Conservation (phyloP, 2,113 vertebrate species). For the Stegostoma tigrinum region DNA sequence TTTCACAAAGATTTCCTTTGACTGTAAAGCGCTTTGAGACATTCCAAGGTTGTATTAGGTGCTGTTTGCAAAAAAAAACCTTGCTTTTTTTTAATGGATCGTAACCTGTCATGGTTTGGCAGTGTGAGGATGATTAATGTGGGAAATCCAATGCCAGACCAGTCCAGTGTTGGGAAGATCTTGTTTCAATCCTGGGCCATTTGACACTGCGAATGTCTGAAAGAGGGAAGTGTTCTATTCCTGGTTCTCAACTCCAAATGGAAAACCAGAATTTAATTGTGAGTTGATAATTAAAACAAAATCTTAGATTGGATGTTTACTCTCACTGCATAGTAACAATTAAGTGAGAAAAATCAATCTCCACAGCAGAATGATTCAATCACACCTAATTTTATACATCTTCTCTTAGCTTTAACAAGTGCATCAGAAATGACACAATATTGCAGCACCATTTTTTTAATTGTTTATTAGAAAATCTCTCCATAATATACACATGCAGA, state of each 20-base stretch:
- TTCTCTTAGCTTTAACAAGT: not conserved
- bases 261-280: not conserved
- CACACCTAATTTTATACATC: not conserved
- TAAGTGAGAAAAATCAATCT: not conserved
- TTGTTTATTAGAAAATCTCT: constrained; percentile 5
- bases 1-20: not conserved
- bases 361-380: too few species aligned
- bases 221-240: not conserved
- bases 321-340: not conserved
- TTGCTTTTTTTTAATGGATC: too few species aligned
- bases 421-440: not conserved
- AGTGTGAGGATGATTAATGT: not conserved
- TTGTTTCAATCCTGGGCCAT: not conserved
- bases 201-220: not conserved
- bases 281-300: too few species aligned
- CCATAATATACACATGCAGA: constrained; percentile 7
- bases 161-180: not conserved
- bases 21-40: not conserved
- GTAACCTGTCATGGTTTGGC: not conserved
- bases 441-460: not conserved
- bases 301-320: not conserved
- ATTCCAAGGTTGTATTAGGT: not conserved
- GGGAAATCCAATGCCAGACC: not conserved
- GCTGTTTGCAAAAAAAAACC: too few species aligned
- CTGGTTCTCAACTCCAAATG: not conserved